A percentile compares a stretch with the other conserved stretches of the same genome.
These are phyloP conservation scores for Protonemura montana DNA, from an alignment of 2,888 invertebrate genomes.

Conservation along the genomic window DNA sequence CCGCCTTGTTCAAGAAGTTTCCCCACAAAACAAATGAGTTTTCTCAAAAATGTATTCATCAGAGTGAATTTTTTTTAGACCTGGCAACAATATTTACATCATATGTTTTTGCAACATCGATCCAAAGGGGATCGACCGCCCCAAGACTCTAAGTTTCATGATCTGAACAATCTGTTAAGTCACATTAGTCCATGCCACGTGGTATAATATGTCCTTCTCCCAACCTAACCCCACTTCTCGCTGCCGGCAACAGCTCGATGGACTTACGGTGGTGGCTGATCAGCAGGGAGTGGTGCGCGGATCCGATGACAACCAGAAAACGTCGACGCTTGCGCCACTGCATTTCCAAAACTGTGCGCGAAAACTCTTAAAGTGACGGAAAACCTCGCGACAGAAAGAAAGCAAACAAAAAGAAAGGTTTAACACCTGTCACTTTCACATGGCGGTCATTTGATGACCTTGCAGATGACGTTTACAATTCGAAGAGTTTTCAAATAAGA, in stretches of 20 bases:
- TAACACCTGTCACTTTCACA: not conserved
- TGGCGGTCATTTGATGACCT: not conserved
- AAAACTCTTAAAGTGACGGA: not conserved
- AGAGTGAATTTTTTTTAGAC: too few relatives aligned
- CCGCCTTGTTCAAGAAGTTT: too few relatives aligned
- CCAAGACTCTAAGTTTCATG: too few relatives aligned
- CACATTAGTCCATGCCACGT: too few relatives aligned
- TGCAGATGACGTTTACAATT: not conserved
- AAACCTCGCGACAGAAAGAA: not conserved
- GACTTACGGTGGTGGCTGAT: conserved; percentile 52
- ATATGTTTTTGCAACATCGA: too few relatives aligned
- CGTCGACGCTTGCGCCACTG: conserved; percentile 51
- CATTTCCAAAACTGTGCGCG: conserved; percentile 46
- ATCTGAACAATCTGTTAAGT: too few relatives aligned
- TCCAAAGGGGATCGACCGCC: too few relatives aligned
- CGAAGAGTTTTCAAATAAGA: not conserved
- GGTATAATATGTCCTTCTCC: too few relatives aligned
- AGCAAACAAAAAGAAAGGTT: not conserved
- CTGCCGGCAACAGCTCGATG: too few relatives aligned
- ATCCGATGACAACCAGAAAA: conserved; percentile 53
- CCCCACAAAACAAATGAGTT: too few relatives aligned
- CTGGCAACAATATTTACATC: too few relatives aligned
- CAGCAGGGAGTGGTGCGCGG: conserved; percentile 53
- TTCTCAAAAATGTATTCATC: too few relatives aligned
- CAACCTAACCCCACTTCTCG: not conserved